Percentiles rank a stretch among this genome's conserved stretches.
Conservation (phyloP, 2,113 vertebrate genomes). For the Marmota monax region DNA sequence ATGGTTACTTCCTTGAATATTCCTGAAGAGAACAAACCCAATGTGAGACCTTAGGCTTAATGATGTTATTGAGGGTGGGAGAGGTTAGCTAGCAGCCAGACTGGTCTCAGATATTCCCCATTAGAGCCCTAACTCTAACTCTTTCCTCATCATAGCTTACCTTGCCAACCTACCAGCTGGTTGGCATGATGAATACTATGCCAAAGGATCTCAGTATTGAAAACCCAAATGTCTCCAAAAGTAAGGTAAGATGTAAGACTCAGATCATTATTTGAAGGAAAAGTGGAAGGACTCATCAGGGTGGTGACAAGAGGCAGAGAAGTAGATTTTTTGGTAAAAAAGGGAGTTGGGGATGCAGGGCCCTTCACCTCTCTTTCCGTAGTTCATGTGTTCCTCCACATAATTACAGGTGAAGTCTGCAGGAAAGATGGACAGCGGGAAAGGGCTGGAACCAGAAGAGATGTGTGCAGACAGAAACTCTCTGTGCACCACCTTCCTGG, state of each 20-base stretch:
- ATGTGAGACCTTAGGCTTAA: conserved; percentile 54
- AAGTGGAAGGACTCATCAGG: neutral
- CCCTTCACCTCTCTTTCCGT: neutral
- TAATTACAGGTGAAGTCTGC: conserved; percentile 85
- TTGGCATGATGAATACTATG: conserved; percentile 86
- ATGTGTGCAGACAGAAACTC: conserved; percentile 90
- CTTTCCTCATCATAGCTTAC: conserved; percentile 76
- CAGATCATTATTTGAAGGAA: neutral
- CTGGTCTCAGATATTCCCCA: neutral
- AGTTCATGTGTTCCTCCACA: neutral
- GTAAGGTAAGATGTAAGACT: conserved; percentile 78
- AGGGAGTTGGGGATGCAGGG: neutral
- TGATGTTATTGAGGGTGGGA: neutral
- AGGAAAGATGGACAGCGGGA: conserved; percentile 90
- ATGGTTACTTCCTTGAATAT: conserved; percentile 89
- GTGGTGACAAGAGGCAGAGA: neutral
- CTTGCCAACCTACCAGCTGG: conserved; percentile 90
- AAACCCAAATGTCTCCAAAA: conserved; percentile 90
- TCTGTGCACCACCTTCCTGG: conserved; percentile 88
- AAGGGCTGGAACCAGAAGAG: conserved; percentile 89
- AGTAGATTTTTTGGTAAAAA: neutral
- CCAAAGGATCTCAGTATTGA: conserved; percentile 87
- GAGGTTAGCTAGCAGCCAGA: neutral
- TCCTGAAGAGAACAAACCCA: conserved; percentile 90
- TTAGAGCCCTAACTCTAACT: neutral